Evolutionary conservation across 37 sponge, comb jelly and placozoan species (phyloP).

Genomic region (Halisarca cf. caerulea): DNA sequence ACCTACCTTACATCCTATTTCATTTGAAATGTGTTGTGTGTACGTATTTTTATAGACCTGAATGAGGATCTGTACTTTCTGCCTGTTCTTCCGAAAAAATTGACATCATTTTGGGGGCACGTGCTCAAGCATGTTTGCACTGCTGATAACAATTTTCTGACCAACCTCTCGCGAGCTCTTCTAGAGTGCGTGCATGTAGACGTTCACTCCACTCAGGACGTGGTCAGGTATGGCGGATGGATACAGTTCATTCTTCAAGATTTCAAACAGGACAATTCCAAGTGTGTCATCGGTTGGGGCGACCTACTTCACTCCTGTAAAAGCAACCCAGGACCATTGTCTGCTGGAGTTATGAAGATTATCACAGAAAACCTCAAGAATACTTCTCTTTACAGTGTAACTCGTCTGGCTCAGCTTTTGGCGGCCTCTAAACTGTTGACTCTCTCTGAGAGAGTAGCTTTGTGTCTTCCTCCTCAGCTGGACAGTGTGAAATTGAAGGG

Average conservation of each 20-base stretch:
- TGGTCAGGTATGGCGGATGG: background rate
- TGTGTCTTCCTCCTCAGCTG: background rate
- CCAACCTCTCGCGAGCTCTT: background rate
- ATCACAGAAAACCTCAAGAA: background rate
- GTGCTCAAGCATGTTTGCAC: too few species aligned
- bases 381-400: background rate
- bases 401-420: background rate
- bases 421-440: background rate
- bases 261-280: background rate
- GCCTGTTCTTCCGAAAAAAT: too few species aligned
- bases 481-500: background rate
- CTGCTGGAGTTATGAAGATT: background rate
- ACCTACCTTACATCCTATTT: too few species aligned
- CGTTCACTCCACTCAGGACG: background rate
- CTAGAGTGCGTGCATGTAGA: background rate
- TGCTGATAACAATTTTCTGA: background rate
- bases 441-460: background rate
- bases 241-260: background rate
- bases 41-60: too few species aligned
- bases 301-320: background rate
- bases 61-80: too few species aligned
- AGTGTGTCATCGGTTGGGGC: background rate
- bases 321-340: slow-evolving; percentile 8
- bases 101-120: too few species aligned
- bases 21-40: too few species aligned